Evolutionary conservation across 2,113 vertebrate species (phyloP).

Genomic region (Scortum barcoo): DNA sequence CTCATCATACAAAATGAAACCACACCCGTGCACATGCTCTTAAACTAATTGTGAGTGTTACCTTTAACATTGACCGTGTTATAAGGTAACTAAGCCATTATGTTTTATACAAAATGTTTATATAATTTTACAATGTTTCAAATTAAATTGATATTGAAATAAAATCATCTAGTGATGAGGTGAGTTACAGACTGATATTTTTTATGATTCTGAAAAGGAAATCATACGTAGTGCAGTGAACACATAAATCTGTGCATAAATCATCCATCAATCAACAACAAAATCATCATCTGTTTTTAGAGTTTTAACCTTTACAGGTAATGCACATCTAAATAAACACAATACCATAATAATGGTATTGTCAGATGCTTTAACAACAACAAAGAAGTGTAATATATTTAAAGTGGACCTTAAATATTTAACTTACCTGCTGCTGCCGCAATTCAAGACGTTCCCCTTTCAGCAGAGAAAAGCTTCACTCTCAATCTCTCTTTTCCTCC

Average conservation of each 20-base stretch:
- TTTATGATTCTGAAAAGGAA: neutral
- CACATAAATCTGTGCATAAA: neutral
- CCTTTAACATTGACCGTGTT: neutral
- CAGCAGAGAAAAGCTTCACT: neutral
- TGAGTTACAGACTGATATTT: neutral
- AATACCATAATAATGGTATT: neutral
- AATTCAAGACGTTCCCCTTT: neutral
- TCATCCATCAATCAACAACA: neutral
- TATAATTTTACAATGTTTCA: neutral
- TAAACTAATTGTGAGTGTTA: neutral
- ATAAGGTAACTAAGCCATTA: neutral
- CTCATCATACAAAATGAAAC: neutral
- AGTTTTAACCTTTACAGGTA: neutral
- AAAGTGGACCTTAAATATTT: no score
- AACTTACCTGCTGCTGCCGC: conserved; percentile 1
- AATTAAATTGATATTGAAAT: neutral
- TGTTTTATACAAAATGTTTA: neutral
- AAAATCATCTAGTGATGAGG: neutral
- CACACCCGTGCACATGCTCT: neutral
- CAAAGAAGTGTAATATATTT: no score
- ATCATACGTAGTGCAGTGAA: neutral
- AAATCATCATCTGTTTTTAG: neutral
- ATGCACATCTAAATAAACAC: neutral
- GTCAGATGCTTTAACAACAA: neutral
- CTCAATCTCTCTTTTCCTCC: conserved; percentile 5